Percentiles rank a stretch among this genome's conserved stretches.
phyloP scores from a whole-genome alignment of 2,797 vertebrate genomes.

The Lithobates pipiens region DNA sequence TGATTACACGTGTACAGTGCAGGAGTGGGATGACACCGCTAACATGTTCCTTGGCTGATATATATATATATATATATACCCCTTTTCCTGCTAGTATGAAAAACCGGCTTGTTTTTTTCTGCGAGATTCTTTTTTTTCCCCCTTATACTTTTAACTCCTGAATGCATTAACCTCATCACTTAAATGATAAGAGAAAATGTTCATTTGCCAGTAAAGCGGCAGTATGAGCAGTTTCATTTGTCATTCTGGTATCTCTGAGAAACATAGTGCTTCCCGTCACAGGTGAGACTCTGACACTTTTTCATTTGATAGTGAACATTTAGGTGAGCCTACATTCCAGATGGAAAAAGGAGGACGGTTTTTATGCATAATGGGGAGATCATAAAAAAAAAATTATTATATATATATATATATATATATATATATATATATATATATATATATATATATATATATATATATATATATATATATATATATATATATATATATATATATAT shows the following conservation, averaged over 20 bases:
- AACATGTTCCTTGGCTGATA: background rate
- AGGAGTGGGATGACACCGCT: background rate
- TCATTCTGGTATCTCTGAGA: background rate
- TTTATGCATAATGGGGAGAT: too few species aligned
- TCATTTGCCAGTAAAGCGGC: background rate
- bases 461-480: too few species aligned
- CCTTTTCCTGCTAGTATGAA: background rate
- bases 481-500: too few species aligned
- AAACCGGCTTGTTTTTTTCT: background rate
- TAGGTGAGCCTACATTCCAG: background rate
- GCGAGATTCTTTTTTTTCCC: background rate
- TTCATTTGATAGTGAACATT: background rate
- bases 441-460: too few species aligned
- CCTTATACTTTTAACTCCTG: background rate
- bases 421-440: too few species aligned
- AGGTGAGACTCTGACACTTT: background rate
- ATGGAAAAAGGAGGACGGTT: too few species aligned
- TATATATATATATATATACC: background rate
- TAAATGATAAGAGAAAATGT: background rate
- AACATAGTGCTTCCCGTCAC: background rate
- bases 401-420: too few species aligned
- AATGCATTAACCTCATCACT: background rate
- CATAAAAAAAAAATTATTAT: too few species aligned
- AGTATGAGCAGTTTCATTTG: background rate
- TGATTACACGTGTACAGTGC: constrained; percentile 1